Conservation (phyloP, 2,113 vertebrate species). For the Alaudala cheleensis region DNA sequence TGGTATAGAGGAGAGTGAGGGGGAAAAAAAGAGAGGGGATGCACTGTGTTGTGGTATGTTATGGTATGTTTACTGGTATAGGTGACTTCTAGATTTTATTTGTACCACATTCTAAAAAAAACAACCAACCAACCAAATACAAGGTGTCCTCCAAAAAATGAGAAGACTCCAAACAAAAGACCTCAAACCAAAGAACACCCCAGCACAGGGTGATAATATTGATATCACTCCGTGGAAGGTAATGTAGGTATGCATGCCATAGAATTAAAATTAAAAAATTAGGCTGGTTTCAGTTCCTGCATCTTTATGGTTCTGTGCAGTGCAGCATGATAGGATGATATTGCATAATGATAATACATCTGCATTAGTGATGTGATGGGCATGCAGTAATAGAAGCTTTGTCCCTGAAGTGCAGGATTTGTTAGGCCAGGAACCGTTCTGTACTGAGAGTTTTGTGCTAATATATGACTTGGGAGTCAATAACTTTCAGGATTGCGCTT, state of each 20-base stretch:
- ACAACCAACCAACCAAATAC: background rate
- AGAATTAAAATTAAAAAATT: too few species aligned
- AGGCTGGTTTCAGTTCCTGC: background rate
- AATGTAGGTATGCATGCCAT: accelerated
- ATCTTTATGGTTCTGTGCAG: background rate
- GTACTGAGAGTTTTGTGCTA: background rate
- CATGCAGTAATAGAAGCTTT: background rate
- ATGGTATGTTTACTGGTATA: background rate
- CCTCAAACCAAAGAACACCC: too few species aligned
- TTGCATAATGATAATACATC: background rate
- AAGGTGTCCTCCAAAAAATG: background rate
- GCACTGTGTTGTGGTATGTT: background rate
- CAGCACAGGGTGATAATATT: background rate
- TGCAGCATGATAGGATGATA: background rate
- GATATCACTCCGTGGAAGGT: background rate
- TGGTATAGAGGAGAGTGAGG: background rate
- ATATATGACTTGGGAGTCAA: background rate
- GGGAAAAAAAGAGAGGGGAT: accelerated
- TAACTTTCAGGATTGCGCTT: background rate
- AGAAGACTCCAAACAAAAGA: background rate
- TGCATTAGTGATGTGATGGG: background rate
- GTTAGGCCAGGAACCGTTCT: background rate
- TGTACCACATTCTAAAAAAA: background rate
- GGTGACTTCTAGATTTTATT: background rate
- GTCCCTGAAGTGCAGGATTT: background rate